Evolutionary conservation across 2,113 vertebrate species (phyloP).

Genomic region (Prunella fulvescens): DNA sequence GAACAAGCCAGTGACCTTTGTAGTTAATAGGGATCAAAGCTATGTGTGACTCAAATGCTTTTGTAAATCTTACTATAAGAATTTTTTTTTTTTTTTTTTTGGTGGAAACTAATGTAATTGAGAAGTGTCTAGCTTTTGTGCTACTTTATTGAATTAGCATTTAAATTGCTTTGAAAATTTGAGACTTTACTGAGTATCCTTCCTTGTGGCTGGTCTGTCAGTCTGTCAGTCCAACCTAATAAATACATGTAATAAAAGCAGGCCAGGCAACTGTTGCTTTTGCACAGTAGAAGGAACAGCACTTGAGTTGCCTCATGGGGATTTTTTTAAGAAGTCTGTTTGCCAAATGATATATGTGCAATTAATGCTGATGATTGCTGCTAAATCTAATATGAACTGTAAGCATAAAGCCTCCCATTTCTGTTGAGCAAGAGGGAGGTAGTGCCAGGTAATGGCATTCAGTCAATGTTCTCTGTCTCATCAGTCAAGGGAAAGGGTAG

Average conservation of each 20-base stretch:
- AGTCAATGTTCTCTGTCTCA: neutral
- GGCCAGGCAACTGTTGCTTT: neutral
- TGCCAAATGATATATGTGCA: neutral
- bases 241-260: neutral
- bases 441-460: neutral
- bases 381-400: neutral
- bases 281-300: neutral
- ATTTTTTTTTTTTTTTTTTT: neutral
- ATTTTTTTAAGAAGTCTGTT: neutral
- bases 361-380: neutral
- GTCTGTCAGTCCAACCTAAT: neutral
- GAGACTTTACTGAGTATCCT: neutral
- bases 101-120: accelerated
- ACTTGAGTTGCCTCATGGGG: neutral
- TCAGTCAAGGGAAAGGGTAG: neutral
- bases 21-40: neutral
- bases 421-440: neutral
- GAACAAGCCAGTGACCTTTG: neutral
- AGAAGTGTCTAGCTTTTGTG: neutral
- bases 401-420: neutral
- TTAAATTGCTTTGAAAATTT: neutral
- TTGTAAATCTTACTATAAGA: neutral
- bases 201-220: neutral
- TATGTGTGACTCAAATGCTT: neutral
- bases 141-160: neutral